Base-by-base conservation (phyloP, 1,140 invertebrate species). In the Sesamia nonagrioides region DNA sequence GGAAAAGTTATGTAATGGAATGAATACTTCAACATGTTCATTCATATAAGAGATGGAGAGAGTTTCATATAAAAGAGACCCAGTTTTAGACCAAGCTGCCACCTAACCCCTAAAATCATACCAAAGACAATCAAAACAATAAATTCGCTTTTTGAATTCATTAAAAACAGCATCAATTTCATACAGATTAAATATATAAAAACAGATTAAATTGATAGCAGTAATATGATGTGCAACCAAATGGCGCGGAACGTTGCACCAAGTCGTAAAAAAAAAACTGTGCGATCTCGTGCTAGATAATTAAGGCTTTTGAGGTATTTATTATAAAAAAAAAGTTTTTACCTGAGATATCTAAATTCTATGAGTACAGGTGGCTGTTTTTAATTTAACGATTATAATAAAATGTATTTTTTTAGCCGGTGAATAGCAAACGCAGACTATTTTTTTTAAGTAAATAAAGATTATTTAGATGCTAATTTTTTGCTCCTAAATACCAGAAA, bases 211-310 rank as follows among this genome's bases (percentile, higher is more conserved):
- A 85, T 84, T 80, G 83, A 37, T 35, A 60, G 42, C 27, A 21
- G 27, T 63, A 73, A 42, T 68, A 42, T 50, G 58, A 35, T 50
- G 42, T 50, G 21, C 40, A 75, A 82, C 86, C 90, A 91, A 94
- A 92, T 91, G 85, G 88, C 83, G 88, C 84, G 88, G 87, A 87
- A 86, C 75, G 82, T 79, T 54, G 73, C 54, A 72, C 75, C 56
- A 61, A 61, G n/a, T 18, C 18, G 7, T 48, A 68, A 21, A 77
- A 89, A 92, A 91, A 93, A 92, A 93, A 93, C 86, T 79, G 78
- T 85, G 89, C 91, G 92, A 93, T 93, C 90, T 91, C 88, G 89
- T 90, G 90, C 86, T 85, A 85, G 92, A 93, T 93, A 93, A 93
- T 93, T 93, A 91, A 92, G 90, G 90, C 82, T 87, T 91, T 90